A percentile compares a stretch with the other conserved stretches of the same genome.
Conservation (phyloP, 2,888 invertebrate genomes). For the Peribatodes rhomboidaria region DNA sequence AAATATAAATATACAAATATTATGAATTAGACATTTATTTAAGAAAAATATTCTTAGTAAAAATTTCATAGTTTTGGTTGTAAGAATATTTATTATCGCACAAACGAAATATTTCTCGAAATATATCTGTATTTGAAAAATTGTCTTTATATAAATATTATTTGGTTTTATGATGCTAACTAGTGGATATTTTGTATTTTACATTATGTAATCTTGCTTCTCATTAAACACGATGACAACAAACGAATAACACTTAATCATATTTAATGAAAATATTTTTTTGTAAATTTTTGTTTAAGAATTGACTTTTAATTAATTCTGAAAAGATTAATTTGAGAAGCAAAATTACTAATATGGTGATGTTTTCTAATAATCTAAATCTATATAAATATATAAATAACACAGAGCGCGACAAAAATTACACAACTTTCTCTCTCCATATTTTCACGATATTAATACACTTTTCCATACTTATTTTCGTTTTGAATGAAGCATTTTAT, state of each 20-base stretch:
- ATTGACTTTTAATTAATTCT: too few species aligned
- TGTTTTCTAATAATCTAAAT: not conserved
- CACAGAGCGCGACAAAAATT: conserved; percentile 38
- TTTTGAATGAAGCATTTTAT: conserved; percentile 25
- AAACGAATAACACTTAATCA: not conserved
- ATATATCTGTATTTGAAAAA: not conserved
- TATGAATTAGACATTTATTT: too few species aligned
- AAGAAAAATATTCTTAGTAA: too few species aligned
- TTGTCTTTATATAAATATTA: not conserved
- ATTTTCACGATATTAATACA: conserved; percentile 19
- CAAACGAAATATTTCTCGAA: too few species aligned
- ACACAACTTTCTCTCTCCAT: conserved; percentile 35
- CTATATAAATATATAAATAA: conserved; percentile 14
- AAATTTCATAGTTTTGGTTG: too few species aligned
- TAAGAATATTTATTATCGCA: too few species aligned
- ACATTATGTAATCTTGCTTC: not conserved
- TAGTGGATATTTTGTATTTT: not conserved
- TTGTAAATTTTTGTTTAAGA: too few species aligned
- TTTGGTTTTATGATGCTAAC: not conserved
- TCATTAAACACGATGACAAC: not conserved
- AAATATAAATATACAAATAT: not conserved
- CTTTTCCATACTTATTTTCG: conserved; percentile 1
- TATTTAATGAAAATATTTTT: too few species aligned
- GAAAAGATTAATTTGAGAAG: conserved; percentile 7
- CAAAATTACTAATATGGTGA: conserved; percentile 5